phyloP scores from a whole-genome alignment of 2,888 invertebrate species.

The Anarsia innoxiella region DNA sequence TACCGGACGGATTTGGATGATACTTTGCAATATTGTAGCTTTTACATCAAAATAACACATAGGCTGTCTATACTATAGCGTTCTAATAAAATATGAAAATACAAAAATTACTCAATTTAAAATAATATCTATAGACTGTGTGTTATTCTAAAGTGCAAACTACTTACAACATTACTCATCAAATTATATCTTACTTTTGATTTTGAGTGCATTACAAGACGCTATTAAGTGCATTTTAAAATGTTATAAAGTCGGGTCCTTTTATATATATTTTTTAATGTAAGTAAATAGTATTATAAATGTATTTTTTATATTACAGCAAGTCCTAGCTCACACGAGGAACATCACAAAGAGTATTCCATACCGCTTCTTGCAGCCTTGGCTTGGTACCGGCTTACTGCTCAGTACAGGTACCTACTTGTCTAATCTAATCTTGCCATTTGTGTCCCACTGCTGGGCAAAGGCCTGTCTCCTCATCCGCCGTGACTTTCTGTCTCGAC shows the following conservation, averaged over 20 bases:
- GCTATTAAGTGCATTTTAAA: not conserved
- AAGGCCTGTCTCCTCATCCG: too few species aligned
- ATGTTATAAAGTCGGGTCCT: not conserved
- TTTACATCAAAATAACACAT: not conserved
- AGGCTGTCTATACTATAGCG: not conserved
- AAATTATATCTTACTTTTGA: not conserved
- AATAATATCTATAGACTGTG: not conserved
- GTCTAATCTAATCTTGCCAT: too few species aligned
- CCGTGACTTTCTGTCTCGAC: too few species aligned
- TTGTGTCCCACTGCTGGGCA: too few species aligned
- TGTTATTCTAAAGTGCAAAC: not conserved
- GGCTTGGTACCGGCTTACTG: conserved; percentile 71
- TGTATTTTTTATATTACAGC: conserved; percentile 30
- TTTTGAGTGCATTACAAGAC: not conserved
- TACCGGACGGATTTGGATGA: not conserved
- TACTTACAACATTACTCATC: not conserved
- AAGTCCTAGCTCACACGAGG: conserved; percentile 65
- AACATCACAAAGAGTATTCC: conserved; percentile 70
- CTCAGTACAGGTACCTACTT: conserved; percentile 58
- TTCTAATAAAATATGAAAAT: not conserved
- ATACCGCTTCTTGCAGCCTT: conserved; percentile 62
- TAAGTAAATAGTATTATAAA: conserved; percentile 1
- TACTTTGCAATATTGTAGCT: not conserved
- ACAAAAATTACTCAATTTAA: not conserved
- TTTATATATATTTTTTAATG: conserved; percentile 1